These are phyloP conservation scores for Melanargia galathea DNA, from an alignment of 2,888 invertebrate species.

Conservation along the genomic window DNA sequence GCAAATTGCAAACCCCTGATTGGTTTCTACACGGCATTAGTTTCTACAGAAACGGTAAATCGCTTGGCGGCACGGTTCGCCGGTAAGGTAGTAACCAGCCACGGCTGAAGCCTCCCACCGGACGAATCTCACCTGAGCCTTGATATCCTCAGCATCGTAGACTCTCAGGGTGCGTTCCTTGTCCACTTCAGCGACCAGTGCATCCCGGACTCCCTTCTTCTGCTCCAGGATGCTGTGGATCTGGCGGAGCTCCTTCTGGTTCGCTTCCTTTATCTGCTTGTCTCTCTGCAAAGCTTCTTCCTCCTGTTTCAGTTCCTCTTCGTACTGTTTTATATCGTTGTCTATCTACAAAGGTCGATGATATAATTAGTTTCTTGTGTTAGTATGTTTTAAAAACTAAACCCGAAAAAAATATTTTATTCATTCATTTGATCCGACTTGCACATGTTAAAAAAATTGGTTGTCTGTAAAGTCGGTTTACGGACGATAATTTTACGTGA, in stretches of 20 bases:
- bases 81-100: not conserved
- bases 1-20: too few species aligned
- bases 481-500: too few species aligned
- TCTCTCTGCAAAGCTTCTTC: conserved; percentile 56
- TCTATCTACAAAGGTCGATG: conserved; percentile 53
- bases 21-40: too few species aligned
- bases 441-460: too few species aligned
- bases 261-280: conserved; percentile 54
- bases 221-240: conserved; percentile 59
- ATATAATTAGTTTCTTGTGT: not conserved
- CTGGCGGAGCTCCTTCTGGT: conserved; percentile 57
- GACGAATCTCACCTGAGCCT: conserved; percentile 48
- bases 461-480: too few species aligned
- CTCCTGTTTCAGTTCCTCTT: conserved; percentile 66
- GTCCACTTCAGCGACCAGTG: conserved; percentile 57
- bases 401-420: too few species aligned
- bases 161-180: conserved; percentile 63
- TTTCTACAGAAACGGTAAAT: too few species aligned
- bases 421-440: too few species aligned
- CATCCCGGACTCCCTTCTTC: conserved; percentile 61
- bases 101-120: too few species aligned
- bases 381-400: not conserved
- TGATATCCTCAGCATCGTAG: conserved; percentile 68
- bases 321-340: conserved; percentile 55
- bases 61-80: too few species aligned